Conservation (phyloP, 2,113 vertebrate species). For the Petaurus breviceps region DNA sequence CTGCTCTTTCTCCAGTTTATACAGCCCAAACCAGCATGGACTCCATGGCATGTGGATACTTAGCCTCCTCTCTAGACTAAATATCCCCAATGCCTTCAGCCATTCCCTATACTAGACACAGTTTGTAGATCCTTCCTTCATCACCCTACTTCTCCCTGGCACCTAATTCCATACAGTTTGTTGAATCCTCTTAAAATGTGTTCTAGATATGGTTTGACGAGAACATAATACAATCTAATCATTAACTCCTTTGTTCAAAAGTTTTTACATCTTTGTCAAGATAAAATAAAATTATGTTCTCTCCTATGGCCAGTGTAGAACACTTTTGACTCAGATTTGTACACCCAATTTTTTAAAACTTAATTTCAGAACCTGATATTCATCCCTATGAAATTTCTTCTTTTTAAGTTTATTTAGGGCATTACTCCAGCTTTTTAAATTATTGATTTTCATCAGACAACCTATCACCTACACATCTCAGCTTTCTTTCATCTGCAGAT, state of each 20-base stretch:
- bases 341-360: no score
- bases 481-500: background rate
- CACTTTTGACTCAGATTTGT: no score
- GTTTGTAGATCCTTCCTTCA: background rate
- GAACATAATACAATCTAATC: background rate
- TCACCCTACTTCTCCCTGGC: background rate
- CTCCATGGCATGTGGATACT: background rate
- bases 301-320: no score
- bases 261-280: background rate
- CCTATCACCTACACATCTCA: background rate
- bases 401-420: slow-evolving; percentile 1
- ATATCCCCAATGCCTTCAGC: background rate
- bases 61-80: background rate
- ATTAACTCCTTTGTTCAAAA: background rate
- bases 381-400: background rate
- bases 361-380: no score
- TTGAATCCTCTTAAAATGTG: background rate
- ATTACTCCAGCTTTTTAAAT: background rate
- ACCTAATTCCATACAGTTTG: background rate
- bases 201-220: background rate
- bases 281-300: background rate
- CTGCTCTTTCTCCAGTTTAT: background rate
- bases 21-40: background rate
- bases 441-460: background rate
- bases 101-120: background rate